Evolutionary conservation across 2,113 vertebrate species (phyloP), one percentile per base, ranked within the genome.

Genomic region (Paratilapia polleni): DNA sequence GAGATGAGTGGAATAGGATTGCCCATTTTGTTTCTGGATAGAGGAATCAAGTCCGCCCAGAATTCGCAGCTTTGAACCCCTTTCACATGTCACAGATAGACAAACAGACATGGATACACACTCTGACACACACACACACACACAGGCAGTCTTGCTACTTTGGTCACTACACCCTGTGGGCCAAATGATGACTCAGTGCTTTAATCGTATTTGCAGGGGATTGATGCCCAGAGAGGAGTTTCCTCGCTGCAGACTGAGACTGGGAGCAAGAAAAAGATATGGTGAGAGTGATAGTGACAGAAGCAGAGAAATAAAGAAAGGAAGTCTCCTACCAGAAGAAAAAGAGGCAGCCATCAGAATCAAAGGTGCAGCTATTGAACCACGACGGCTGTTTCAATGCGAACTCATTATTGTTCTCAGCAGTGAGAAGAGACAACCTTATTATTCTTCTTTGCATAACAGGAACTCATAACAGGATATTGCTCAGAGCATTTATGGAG

Each of bases 201-300:
- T 90, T 91, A 93, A 93, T 93, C 82, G 81, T 88, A 82, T 91
- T 93, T 93, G 83, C 89, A 80, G 87, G 80, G 83, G 83, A 94
- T 90, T 91, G 88, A 89, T 88, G 89, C 82, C 85, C 81, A 59
- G 84, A 82, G 75, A 84, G 83, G 90, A 88, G 85, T 87, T 91
- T 89, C 80, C 88, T 82, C 13, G 11, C 83, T 14, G 17, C 84
- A 54, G 58, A 73, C 75, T 38, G 59, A 82, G 47, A 54, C 47
- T 73, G 52, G 68, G 68, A 73, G 58, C 28, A 75, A 38, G 41
- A 54, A 62, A 88, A 38, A 56, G 62, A 88, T 36, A 52, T 80
- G 61, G 75, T 38, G n/a, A 38, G 52, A 82, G 60, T 2, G 64
- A 79, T 34, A 77, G 66, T 82, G 63, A 78, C 74, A 58, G 73